Percentiles rank a stretch among this genome's conserved stretches.
These are phyloP conservation scores for Lepetodrilus schrolli DNA, from an alignment of 2,888 invertebrate species.

Conservation along the genomic window DNA sequence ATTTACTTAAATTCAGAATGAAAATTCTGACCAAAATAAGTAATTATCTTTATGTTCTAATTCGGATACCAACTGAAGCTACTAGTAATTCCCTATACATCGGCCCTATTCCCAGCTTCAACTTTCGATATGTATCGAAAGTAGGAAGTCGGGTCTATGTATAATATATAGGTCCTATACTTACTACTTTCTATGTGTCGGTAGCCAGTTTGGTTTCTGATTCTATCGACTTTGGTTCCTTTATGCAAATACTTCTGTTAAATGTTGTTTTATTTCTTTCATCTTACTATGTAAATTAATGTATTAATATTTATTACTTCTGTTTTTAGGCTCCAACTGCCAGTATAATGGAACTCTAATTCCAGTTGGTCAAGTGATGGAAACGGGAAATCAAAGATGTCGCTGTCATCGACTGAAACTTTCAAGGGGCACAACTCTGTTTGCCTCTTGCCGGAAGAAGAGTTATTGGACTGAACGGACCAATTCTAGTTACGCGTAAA, in stretches of 20 bases:
- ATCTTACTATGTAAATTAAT: no score
- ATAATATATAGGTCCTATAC: no score
- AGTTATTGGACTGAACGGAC: no score
- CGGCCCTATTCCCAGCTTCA: no score
- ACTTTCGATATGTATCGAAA: no score
- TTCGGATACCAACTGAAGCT: no score
- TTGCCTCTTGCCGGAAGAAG: constrained; percentile 12
- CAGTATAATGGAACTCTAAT: neutral
- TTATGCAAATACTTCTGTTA: neutral
- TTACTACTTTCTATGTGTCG: neutral
- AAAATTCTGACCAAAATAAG: no score
- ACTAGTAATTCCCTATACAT: no score
- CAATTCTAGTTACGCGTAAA: no score
- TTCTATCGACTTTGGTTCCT: neutral
- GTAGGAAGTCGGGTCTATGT: no score
- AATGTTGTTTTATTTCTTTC: neutral
- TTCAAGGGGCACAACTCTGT: neutral
- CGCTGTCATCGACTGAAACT: neutral
- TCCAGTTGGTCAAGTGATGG: neutral
- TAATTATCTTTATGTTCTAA: no score
- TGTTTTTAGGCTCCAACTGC: neutral
- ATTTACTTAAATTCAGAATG: no score
- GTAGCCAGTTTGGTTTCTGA: neutral
- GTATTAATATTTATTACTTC: neutral
- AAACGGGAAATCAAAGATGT: neutral